These are phyloP conservation scores for Mechanitis mazaeus DNA, from an alignment of 2,888 invertebrate genomes.

Conservation along the genomic window DNA sequence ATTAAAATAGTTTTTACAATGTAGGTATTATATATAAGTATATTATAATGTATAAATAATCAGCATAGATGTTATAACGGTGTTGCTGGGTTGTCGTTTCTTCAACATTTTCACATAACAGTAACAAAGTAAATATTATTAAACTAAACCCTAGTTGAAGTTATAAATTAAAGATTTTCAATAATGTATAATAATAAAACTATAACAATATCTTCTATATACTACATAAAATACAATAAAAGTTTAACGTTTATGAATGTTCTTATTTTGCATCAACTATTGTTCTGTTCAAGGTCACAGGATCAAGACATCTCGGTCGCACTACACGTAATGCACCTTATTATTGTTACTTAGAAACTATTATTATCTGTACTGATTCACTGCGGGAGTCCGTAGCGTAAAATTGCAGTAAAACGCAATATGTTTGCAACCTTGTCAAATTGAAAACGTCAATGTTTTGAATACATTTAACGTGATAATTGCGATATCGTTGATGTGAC, in stretches of 20 bases:
- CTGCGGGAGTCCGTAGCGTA: constrained; percentile 45
- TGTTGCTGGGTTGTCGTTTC: no score
- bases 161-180: no score
- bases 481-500: constrained; percentile 23
- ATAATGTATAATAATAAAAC: no score
- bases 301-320: constrained; percentile 33
- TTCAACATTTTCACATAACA: no score
- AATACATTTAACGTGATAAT: constrained; percentile 13
- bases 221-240: background rate
- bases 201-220: background rate
- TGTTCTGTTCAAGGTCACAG: constrained; percentile 24
- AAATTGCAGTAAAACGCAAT: constrained; percentile 36
- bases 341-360: constrained; percentile 39
- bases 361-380: constrained; percentile 50
- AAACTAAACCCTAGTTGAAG: no score
- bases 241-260: background rate
- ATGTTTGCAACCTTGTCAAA: constrained; percentile 40
- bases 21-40: no score
- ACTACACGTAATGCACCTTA: constrained; percentile 35
- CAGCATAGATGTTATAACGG: no score
- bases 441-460: constrained; percentile 28
- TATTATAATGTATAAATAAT: no score
- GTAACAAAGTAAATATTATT: no score
- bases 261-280: constrained; percentile 19
- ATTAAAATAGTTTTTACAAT: no score